Base-by-base conservation (phyloP, 1,140 invertebrate genomes). In the Coelopa frigida region DNA sequence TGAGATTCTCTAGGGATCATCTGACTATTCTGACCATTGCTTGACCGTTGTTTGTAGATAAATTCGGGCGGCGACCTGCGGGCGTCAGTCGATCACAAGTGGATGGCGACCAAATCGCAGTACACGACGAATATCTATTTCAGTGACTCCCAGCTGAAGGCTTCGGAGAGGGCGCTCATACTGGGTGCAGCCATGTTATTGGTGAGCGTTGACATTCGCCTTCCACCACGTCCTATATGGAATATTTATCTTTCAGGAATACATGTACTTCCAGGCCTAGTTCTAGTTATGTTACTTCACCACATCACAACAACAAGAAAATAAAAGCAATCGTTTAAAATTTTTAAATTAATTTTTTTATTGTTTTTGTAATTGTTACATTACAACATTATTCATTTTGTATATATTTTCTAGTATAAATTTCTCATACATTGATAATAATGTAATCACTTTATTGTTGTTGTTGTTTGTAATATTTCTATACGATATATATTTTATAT, bases 51-150 rank as follows among this genome's bases (percentile, higher is more conserved):
- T n/a, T 4, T 37, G 1, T 17, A 64, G 56, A 52, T 68, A 7
- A 51, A 75, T 57, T 58, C 70, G 5, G 54, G 59, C 24, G 55
- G 73, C 49, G 63, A 69, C 54, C 31, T 66, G 51, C 48, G 72
- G 49, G 45, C 73, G 53, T 75, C 70, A 26, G 73, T 77, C 4
- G 67, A 71, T 15, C 70, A 75, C 56, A 71, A 70, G 48, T 76
- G 74, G 74, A 46, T 74, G 45, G 54, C 68, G 48, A 57, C 70
- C 17, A 68, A 72, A 44, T 70, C 67, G 4, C 68, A 63, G 29
- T 76, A 76, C 33, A 74, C 74, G 20, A 67, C 74, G 23, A 70
- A 69, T 52, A 55, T 77, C 17, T 73, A 73, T 53, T 74, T 74
- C 46, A 73, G 72, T 31, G 68, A 70, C 44, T 41, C 56, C 0